Evolutionary conservation across 2,888 invertebrate genomes (phyloP).

Genomic region (Buathra laborator): DNA sequence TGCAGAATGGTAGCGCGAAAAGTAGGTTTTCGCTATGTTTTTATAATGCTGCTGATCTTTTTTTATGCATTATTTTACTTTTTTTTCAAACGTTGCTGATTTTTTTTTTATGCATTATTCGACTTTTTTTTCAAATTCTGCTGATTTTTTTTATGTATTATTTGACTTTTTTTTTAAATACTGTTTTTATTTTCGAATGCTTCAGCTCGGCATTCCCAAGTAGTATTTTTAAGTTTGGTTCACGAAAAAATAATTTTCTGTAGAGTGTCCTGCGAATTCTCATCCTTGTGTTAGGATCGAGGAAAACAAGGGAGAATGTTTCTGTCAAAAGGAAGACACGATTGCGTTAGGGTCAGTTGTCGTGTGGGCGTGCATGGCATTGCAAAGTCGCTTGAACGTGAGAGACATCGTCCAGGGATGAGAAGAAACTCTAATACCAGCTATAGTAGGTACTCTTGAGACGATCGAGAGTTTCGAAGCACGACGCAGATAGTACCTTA

Average conservation of each 20-base stretch:
- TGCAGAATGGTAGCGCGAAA: neutral
- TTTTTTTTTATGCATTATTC: too few relatives aligned
- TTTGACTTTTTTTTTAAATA: neutral
- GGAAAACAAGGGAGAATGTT: conserved; percentile 30
- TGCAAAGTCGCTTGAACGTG: conserved; percentile 19
- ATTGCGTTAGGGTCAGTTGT: conserved; percentile 39
- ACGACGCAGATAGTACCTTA: neutral
- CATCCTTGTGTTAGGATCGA: neutral
- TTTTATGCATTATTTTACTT: neutral
- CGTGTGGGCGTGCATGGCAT: conserved; percentile 38
- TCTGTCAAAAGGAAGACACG: conserved; percentile 29
- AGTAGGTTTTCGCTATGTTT: neutral
- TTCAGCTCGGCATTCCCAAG: neutral
- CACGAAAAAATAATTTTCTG: neutral
- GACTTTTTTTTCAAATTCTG: too few relatives aligned
- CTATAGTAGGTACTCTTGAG: conserved; percentile 19
- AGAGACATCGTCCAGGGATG: conserved; percentile 32
- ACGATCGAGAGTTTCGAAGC: conserved; percentile 27
- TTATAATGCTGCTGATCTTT: too few relatives aligned
- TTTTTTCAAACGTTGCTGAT: too few relatives aligned
- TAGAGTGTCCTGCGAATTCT: neutral
- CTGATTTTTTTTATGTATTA: neutral
- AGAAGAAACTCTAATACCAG: conserved; percentile 38
- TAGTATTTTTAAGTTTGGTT: neutral
- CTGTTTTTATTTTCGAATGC: neutral